A percentile compares a stretch with the other conserved stretches of the same genome.
These are phyloP conservation scores for Phaetusa simplex DNA, from an alignment of 2,113 vertebrate species.

Conservation along the genomic window DNA sequence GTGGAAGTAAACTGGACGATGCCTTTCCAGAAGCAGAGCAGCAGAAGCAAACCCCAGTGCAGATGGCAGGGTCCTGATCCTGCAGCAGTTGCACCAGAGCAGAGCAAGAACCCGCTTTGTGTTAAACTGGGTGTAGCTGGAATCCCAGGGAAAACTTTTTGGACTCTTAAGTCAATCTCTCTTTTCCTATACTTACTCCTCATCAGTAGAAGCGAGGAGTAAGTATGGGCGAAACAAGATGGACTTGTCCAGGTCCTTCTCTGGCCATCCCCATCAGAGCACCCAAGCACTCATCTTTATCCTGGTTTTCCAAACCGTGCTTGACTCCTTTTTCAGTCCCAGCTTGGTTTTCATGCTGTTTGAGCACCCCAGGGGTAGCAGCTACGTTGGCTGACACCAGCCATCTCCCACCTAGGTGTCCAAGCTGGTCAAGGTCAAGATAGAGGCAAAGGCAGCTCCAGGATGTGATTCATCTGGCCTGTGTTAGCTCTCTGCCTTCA, in stretches of 20 bases:
- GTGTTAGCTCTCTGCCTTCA: neutral
- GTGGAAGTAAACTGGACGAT: neutral
- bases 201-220: too few relatives aligned
- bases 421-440: neutral
- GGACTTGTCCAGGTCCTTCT: neutral
- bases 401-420: accelerated
- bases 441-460: neutral
- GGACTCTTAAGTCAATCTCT: neutral
- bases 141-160: neutral
- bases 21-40: neutral
- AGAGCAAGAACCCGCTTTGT: accelerated
- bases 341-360: neutral
- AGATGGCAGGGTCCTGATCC: neutral
- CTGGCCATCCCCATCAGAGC: too few relatives aligned
- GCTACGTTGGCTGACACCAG: neutral
- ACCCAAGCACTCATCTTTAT: neutral
- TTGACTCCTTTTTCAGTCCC: neutral
- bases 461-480: neutral
- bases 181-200: neutral
- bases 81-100: neutral
- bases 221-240: neutral
- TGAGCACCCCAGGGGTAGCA: neutral
- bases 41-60: neutral
- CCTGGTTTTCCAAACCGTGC: neutral
- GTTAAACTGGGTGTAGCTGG: neutral